phyloP scores from a whole-genome alignment of 2,113 vertebrate genomes.

The Phainopepla nitens region DNA sequence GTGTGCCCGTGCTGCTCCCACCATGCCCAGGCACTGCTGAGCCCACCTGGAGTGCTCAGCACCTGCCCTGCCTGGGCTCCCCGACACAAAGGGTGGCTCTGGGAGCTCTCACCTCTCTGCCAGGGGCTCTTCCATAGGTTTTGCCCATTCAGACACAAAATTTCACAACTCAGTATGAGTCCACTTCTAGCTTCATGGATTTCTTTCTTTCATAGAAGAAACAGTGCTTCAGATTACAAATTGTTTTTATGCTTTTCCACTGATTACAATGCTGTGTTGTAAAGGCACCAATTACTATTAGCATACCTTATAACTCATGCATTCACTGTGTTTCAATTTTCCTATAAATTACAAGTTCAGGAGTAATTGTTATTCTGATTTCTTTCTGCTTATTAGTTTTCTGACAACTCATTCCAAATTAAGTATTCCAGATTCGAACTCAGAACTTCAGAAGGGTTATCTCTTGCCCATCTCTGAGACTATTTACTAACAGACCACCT shows the following conservation, averaged over 20 bases:
- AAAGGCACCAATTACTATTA: not conserved
- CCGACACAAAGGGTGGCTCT: not conserved
- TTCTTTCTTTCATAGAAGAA: not conserved
- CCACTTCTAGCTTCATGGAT: not conserved
- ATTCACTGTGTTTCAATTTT: not conserved
- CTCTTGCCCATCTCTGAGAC: not conserved
- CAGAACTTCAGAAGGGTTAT: not conserved
- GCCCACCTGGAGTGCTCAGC: not conserved
- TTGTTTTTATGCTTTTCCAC: not conserved
- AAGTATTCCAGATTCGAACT: not conserved
- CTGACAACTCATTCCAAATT: not conserved
- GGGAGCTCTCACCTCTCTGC: not conserved
- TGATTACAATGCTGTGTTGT: not conserved
- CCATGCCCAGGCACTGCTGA: fast-evolving
- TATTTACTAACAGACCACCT: not conserved
- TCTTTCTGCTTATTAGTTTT: not conserved
- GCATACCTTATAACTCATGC: not conserved
- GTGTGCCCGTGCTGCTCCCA: fast-evolving
- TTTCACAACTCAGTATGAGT: not conserved
- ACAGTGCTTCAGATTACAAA: not conserved
- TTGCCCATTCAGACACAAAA: not conserved
- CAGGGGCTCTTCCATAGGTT: not conserved
- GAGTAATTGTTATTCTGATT: not conserved
- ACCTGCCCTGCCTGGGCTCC: not conserved
- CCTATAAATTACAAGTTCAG: not conserved